Conservation (phyloP, 2,113 vertebrate genomes). For the Alligator mississippiensis region DNA sequence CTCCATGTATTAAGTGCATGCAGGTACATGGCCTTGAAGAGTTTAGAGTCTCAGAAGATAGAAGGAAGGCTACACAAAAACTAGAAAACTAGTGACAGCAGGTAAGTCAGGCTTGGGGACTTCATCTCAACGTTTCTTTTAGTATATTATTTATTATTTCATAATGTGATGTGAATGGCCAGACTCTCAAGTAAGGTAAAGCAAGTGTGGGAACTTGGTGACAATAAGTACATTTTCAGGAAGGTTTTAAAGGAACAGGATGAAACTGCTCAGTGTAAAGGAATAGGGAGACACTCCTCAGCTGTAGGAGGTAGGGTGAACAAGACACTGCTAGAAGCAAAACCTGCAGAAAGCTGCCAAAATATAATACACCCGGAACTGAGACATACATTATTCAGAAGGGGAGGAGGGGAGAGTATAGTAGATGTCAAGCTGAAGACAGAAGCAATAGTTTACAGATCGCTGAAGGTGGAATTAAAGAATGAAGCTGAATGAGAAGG, state of each 20-base stretch:
- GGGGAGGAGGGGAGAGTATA: not conserved
- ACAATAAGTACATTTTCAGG: not conserved
- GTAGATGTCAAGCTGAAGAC: not conserved
- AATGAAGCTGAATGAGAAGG: not conserved
- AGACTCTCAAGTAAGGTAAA: not conserved
- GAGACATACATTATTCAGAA: not conserved
- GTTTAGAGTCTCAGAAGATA: not conserved
- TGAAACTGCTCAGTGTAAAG: not conserved
- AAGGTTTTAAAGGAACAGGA: not conserved
- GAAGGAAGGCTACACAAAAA: not conserved
- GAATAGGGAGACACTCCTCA: not conserved
- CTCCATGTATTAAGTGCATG: not conserved
- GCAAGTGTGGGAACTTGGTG: not conserved
- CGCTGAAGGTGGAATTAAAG: not conserved
- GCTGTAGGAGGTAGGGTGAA: no score
- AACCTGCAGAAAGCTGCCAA: not conserved
- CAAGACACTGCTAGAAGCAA: not conserved
- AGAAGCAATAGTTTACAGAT: not conserved
- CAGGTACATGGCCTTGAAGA: not conserved
- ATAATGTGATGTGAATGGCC: not conserved
- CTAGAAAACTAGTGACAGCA: no score
- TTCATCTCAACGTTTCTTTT: not conserved
- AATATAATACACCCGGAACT: not conserved
- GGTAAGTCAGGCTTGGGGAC: not conserved
- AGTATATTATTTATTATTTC: not conserved